phyloP scores from a whole-genome alignment of 2,113 vertebrate genomes.

The Saimiri boliviensis region DNA sequence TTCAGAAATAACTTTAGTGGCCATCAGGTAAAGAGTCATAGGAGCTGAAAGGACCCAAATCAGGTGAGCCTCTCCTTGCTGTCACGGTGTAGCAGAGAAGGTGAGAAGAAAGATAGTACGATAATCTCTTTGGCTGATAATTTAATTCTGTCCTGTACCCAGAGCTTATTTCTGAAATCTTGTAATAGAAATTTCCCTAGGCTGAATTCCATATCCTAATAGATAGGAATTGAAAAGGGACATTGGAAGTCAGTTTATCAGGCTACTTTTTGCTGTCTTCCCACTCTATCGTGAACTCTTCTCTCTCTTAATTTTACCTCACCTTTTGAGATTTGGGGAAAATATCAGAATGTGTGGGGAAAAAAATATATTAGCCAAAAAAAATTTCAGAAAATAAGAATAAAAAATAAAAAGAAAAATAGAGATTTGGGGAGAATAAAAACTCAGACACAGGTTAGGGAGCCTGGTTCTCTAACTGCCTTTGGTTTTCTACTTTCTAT shows the following conservation, averaged over 20 bases:
- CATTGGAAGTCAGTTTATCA: slow-evolving; percentile 25
- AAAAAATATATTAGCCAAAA: no score
- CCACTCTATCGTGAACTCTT: background rate
- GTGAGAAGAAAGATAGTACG: background rate
- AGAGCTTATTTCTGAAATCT: slow-evolving; percentile 39
- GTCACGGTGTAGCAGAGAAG: background rate
- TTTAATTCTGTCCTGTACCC: background rate
- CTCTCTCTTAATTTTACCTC: background rate
- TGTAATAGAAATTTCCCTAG: background rate
- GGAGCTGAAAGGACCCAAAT: background rate
- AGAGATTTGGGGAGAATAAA: slow-evolving; percentile 23
- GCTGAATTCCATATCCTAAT: background rate
- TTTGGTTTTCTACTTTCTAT: background rate
- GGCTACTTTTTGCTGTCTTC: slow-evolving; percentile 16
- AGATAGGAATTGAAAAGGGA: background rate
- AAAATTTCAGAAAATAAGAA: no score
- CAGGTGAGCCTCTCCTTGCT: background rate
- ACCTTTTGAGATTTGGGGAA: slow-evolving; percentile 16
- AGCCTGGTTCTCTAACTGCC: background rate
- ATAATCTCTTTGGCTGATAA: background rate
- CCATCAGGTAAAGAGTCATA: background rate
- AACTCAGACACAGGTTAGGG: background rate
- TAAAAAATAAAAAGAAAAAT: background rate
- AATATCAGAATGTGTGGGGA: background rate
- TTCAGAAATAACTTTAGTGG: slow-evolving; percentile 32